These are phyloP conservation scores for Tenthredo amoena DNA, from an alignment of 2,888 invertebrate genomes.

Conservation along the genomic window DNA sequence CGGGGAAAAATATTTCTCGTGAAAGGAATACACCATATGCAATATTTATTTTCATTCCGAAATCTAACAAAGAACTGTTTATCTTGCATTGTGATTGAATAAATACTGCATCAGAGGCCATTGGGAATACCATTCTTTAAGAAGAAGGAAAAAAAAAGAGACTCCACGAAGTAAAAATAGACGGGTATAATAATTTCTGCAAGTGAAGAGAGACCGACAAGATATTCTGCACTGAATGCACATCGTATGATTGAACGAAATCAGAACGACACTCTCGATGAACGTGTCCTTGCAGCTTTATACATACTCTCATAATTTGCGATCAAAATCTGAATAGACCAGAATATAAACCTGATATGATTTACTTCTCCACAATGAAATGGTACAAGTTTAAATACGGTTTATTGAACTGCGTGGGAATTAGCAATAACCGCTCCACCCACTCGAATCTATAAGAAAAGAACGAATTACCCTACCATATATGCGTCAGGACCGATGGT, in stretches of 20 bases:
- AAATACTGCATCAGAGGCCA: neutral
- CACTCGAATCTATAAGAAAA: neutral
- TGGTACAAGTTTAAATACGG: neutral
- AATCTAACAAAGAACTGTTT: neutral
- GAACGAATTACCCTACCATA: neutral
- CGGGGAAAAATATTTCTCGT: neutral
- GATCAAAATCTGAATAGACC: neutral
- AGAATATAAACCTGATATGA: neutral
- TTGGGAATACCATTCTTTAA: neutral
- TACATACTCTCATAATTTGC: neutral
- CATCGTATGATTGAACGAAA: conserved; percentile 1
- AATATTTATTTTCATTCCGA: neutral
- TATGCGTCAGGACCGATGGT: neutral
- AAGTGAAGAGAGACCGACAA: neutral
- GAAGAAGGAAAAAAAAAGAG: neutral
- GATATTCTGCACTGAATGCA: neutral
- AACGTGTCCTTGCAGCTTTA: neutral
- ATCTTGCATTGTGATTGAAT: neutral
- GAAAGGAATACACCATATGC: neutral
- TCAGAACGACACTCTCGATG: neutral
- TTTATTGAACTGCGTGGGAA: conserved; percentile 49
- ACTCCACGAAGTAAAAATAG: neutral
- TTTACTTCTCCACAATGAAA: neutral
- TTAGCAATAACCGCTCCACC: conserved; percentile 32
- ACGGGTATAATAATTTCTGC: neutral